Base-by-base conservation (phyloP, 1,140 invertebrate species). In the Rhyacophila brunnea region DNA sequence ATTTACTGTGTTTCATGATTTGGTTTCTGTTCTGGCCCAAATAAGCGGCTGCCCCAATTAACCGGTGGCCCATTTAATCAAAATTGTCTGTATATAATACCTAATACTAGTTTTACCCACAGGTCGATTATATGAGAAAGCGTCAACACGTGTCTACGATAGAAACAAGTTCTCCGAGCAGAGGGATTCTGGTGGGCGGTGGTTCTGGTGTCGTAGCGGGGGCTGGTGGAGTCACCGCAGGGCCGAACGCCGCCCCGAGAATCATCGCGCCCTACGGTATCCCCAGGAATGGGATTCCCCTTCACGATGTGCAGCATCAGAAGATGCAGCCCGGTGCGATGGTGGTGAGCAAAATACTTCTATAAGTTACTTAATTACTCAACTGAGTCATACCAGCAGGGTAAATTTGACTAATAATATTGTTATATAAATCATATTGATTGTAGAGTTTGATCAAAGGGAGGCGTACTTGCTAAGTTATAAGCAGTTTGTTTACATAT, bases 91-190 rank as follows among this genome's bases (percentile, higher is more conserved):
- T 19, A 6, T 11, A 44, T 49, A 11, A 17, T 60, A 6, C 40
- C 15, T 40, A 13, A 13, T n/a, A 7, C 43, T 45, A 10, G 6
- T 2, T 48, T 48, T 23, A 23, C 23, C 46, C 15, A 18, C 70
- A 80, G 59, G 73, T 75, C 6, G 84, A 88, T 67, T 86, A 81
- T 68, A 72, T 81, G 46, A 78, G 85, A 64, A 87, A 87, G 70
- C 73, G 85, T 60, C 86, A 88, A 65, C 82, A 87, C 67, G 83
- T 90, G 65, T 89, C 87, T 52, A 90, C 87, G 52, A 90, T 90
- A 68, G 87, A 89, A 67, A 88, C 87, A 15, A 74, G 73, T 43
- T 88, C 86, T 19, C 85, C 86, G 9, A 83, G 82, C 42, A 74
- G 86, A 63, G 87, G 69, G 88, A 85, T 18, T 77, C 85, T 44